These are phyloP conservation scores for Muscicapa striata DNA, from an alignment of 2,797 vertebrate genomes.

Conservation along the genomic window DNA sequence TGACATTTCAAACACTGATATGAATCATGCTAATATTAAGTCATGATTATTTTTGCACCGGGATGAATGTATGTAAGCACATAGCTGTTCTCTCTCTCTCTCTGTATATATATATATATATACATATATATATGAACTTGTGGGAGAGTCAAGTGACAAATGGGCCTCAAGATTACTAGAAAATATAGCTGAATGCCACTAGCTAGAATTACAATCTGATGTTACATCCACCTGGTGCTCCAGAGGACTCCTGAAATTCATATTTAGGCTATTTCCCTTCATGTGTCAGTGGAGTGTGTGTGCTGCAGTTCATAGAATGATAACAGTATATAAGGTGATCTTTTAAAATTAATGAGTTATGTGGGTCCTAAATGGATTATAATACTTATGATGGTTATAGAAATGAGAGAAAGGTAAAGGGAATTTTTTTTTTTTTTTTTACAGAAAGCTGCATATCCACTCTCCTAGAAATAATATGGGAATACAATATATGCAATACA, in stretches of 20 bases:
- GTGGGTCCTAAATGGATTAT: not conserved
- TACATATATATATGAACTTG: not conserved
- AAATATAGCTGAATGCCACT: not conserved
- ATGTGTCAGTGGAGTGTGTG: not conserved
- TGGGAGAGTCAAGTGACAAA: conserved; percentile 12
- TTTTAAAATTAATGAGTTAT: not conserved
- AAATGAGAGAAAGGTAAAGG: not conserved
- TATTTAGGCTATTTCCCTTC: not conserved
- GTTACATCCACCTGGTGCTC: not conserved
- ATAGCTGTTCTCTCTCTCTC: not conserved
- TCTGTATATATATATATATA: not conserved
- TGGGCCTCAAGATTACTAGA: not conserved
- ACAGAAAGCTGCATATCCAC: not conserved
- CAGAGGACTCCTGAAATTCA: not conserved
- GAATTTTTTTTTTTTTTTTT: not conserved
- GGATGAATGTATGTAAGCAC: not conserved
- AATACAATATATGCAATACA: not conserved
- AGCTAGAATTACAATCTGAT: conserved; percentile 6
- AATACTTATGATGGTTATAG: not conserved
- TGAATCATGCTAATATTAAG: conserved; percentile 1
- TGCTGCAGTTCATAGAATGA: not conserved
- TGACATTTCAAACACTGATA: conserved; percentile 35
- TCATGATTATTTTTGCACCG: conserved; percentile 37
- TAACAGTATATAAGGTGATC: not conserved
- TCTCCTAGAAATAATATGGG: not conserved